A percentile compares a stretch with the other conserved stretches of the same genome.
Conservation (phyloP, 2,113 vertebrate species). For the Anseranas semipalmata region DNA sequence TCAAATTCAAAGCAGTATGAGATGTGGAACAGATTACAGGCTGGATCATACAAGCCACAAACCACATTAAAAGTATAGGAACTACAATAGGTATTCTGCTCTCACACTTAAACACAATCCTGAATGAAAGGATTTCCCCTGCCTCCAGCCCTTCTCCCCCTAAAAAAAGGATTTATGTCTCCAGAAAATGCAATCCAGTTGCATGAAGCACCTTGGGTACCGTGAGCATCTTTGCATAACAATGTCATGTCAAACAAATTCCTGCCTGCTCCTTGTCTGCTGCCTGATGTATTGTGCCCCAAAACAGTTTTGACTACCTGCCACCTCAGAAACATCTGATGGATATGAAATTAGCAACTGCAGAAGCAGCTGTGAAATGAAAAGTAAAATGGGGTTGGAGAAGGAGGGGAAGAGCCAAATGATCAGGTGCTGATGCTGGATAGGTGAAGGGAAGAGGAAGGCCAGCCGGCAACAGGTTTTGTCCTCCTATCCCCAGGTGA, state of each 20-base stretch:
- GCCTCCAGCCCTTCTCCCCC: conserved; percentile 7
- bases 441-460: neutral
- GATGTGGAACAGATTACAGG: conserved; percentile 42
- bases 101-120: conserved; percentile 4
- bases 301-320: conserved; percentile 57
- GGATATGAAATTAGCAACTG: conserved; percentile 57
- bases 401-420: neutral
- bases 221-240: conserved; percentile 20
- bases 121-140: conserved; percentile 45
- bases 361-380: conserved; percentile 62
- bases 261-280: conserved; percentile 30
- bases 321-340: conserved; percentile 29
- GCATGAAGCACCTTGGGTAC: neutral
- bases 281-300: conserved; percentile 55
- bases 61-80: conserved; percentile 3
- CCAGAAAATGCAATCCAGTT: conserved; percentile 30
- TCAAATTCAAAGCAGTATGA: conserved; percentile 26
- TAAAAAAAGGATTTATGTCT: conserved; percentile 33
- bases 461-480: conserved; percentile 1
- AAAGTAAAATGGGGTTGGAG: neutral
- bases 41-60: conserved; percentile 31
- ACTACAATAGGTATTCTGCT: conserved; percentile 54
- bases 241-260: conserved; percentile 53
- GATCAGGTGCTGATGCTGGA: neutral
- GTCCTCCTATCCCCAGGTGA: neutral